These are phyloP conservation scores for Acyrthosiphon pisum DNA, from an alignment of 1,140 invertebrate genomes.

Conservation along the genomic window DNA sequence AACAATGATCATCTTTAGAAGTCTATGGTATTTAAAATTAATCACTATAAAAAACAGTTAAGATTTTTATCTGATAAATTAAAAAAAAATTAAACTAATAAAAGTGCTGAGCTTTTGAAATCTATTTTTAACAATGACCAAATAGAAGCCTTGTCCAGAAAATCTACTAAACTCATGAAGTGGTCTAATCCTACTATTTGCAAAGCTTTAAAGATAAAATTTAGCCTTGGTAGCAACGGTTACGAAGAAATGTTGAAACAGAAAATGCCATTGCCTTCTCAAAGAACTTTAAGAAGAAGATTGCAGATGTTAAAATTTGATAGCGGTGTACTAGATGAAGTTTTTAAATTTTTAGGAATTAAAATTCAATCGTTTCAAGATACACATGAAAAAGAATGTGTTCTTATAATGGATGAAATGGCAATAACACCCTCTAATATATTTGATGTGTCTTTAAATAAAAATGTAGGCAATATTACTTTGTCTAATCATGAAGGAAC, in stretches of 20 bases:
- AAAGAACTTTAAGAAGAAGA: constrained; percentile 57
- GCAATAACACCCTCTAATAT: constrained; percentile 27
- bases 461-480: constrained; percentile 34
- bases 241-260: constrained; percentile 57
- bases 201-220: constrained; percentile 58
- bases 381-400: constrained; percentile 45
- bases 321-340: too few relatives aligned
- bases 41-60: constrained; percentile 1
- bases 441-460: constrained; percentile 38
- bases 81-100: constrained; percentile 10
- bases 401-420: constrained; percentile 58
- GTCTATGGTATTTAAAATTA: constrained; percentile 5
- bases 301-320: constrained; percentile 53
- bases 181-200: constrained; percentile 55
- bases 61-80: constrained; percentile 22
- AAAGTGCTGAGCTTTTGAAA: background rate
- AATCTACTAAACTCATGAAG: background rate
- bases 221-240: constrained; percentile 27
- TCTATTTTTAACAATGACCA: constrained; percentile 7
- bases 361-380: constrained; percentile 29
- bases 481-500: constrained; percentile 29
- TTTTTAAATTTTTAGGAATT: too few relatives aligned
- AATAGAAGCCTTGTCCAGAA: background rate
- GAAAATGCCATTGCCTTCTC: constrained; percentile 56
- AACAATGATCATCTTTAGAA: background rate